Conservation (phyloP, 2,888 invertebrate genomes). For the Dorcus parallelipipedus region DNA sequence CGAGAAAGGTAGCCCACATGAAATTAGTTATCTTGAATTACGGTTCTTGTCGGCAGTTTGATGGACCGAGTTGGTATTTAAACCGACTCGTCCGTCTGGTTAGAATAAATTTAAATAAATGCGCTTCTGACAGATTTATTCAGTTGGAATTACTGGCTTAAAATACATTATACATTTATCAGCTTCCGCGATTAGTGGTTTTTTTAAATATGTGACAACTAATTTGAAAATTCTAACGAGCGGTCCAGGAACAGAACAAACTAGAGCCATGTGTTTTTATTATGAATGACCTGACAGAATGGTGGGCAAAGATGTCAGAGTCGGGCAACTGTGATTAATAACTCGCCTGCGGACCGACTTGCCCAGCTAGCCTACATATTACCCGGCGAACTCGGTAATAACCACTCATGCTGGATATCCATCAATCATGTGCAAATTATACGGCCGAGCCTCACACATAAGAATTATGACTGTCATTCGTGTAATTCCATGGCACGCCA, state of each 20-base stretch:
- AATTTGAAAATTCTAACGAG: constrained; percentile 3
- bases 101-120: too few relatives aligned
- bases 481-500: constrained; percentile 43
- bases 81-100: constrained; percentile 5
- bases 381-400: constrained; percentile 41
- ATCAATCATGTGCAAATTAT: constrained; percentile 48
- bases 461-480: constrained; percentile 47
- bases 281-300: constrained; percentile 45
- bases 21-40: constrained; percentile 1
- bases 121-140: too few relatives aligned
- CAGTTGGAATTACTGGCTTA: too few relatives aligned
- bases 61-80: constrained; percentile 7
- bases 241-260: constrained; percentile 4
- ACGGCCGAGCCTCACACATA: constrained; percentile 43
- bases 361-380: constrained; percentile 41
- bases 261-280: constrained; percentile 40
- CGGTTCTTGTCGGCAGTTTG: constrained; percentile 2
- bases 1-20: neutral
- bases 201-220: neutral
- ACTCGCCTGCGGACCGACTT: constrained; percentile 37
- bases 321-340: constrained; percentile 41
- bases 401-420: constrained; percentile 45
- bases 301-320: constrained; percentile 44
- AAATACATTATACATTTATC: too few relatives aligned
- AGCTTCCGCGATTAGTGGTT: too few relatives aligned